Evolutionary conservation across 2,888 invertebrate genomes (phyloP), one percentile per base, ranked within the genome.

Genomic region (Parnassius orleans): DNA sequence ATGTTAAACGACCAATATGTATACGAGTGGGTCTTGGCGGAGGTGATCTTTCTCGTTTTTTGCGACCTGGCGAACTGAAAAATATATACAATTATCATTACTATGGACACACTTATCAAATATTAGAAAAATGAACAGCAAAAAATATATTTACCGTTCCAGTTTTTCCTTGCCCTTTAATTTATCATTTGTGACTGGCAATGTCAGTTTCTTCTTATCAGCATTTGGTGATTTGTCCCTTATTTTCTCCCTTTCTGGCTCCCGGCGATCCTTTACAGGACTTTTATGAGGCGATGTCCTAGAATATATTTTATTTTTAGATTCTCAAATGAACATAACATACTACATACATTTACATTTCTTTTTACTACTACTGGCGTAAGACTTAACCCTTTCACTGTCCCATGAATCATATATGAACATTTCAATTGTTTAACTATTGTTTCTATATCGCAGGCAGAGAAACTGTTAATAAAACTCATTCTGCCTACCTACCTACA

Each of bases 1-100:
- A 92, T 0, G 98, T 98, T 65, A 99, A 90, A 10, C 97, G 94
- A 0, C 98, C 98, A 66, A 99, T 96, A 80, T 99, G 98, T 75
- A 99, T 98, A 77, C 98, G 96, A 0, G 96, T 96, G 0, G 98
- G 98, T 50, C 96, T 94, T 0, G 98, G 98, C 1, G 97, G 96
- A 0, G 98, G 97, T 0, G 98, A 97, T 47, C 97, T 95, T 75
- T 97, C 96, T 10, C 97, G 94, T 67, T 95, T 93, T 60, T 94
- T 94, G 33, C 95, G 94, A 0, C 82, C 81, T 42, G 94, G 93
- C 12, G 94, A 94, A 69, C 94, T 93, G 57, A 48, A 72, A 65
- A 60, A 10, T 43, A 58, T 12, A 43, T 19, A 44, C 3, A 64
- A 48, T 55, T 7, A 15, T 3, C 46, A 9, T 43, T 11, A 43